A percentile compares a stretch with the other conserved stretches of the same genome.
Evolutionary conservation across 2,888 invertebrate species (phyloP).

Genomic region (Volucella inanis): DNA sequence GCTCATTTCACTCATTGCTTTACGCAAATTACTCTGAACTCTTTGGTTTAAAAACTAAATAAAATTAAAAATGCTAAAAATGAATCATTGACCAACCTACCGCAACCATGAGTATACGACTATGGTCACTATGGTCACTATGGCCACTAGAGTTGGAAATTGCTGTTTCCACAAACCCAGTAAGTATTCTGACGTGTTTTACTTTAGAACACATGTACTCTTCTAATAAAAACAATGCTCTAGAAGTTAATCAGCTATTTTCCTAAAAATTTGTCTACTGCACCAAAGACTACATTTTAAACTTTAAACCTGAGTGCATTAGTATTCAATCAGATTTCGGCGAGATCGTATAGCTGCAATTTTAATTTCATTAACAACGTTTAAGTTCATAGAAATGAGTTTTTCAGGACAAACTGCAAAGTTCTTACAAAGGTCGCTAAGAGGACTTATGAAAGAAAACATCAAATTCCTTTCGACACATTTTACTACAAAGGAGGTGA

Average conservation of each 20-base stretch:
- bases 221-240: background rate
- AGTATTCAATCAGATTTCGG: slow-evolving; percentile 15
- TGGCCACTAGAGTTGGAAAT: too few relatives aligned
- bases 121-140: too few relatives aligned
- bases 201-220: too few relatives aligned
- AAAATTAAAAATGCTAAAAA: too few relatives aligned
- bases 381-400: background rate
- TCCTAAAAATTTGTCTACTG: background rate
- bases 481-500: slow-evolving; percentile 26
- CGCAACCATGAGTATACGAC: too few relatives aligned
- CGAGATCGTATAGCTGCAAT: background rate
- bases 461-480: slow-evolving; percentile 32
- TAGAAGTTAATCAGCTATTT: background rate
- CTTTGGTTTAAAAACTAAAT: background rate
- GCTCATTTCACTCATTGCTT: too few relatives aligned
- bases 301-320: background rate
- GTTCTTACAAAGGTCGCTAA: slow-evolving; percentile 33
- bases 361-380: background rate
- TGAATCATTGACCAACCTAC: too few relatives aligned
- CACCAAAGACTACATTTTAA: background rate
- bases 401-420: slow-evolving; percentile 10
- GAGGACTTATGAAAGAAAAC: slow-evolving; percentile 39
- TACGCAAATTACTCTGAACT: background rate
- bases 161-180: too few relatives aligned
- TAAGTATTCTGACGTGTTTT: too few relatives aligned